Evolutionary conservation across 92 coral and sea anemone genomes (phyloP), one percentile per base, ranked within the genome.

Genomic region (Siderastrea radians): DNA sequence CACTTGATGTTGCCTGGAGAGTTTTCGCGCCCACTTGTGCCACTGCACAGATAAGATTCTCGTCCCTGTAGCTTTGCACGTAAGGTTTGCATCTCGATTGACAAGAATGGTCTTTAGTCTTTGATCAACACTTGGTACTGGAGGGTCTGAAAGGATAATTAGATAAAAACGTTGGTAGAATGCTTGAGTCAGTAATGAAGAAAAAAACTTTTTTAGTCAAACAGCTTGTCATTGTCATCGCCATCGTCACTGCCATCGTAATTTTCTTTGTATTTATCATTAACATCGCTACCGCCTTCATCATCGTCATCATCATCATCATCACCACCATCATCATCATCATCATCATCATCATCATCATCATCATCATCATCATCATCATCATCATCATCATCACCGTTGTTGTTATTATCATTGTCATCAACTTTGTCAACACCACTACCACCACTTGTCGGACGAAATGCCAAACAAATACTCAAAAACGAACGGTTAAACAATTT

Each of bases 41-140:
- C 89, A 85, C 67, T 49, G 84, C 61, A 85, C 84, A 4, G 82
- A 66, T 46, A 76, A 57, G n/a, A 85, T 77, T 7, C 15, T 44
- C 5, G 48, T 67, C 2, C 89, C 89, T 15, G 74, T 53, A 3
- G 84, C 89, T 53, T 48, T 75, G 47, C 89, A 85, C 13, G 89
- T 76, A 3, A 85, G 64, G 67, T 77, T 77, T 8, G 15, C 65
- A 70, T 85, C 50, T 19, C 77, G 13, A 54, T 70, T 52, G n/a
- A 66, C 77, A 68, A 58, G 46, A 26, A 74, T 49, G 13, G 11
- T 19, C 19, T 68, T 77, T 15, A 16, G 10, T 19, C 68, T 67
- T 77, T 70, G 58, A 52, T 49, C 67, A 52, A 85, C 89, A 2
- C 3, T 53, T 10, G 68, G 89, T 65, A 3, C 45, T 47, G 89